These are phyloP conservation scores for Parascotia fuliginaria DNA, from an alignment of 2,888 invertebrate species.

Conservation along the genomic window DNA sequence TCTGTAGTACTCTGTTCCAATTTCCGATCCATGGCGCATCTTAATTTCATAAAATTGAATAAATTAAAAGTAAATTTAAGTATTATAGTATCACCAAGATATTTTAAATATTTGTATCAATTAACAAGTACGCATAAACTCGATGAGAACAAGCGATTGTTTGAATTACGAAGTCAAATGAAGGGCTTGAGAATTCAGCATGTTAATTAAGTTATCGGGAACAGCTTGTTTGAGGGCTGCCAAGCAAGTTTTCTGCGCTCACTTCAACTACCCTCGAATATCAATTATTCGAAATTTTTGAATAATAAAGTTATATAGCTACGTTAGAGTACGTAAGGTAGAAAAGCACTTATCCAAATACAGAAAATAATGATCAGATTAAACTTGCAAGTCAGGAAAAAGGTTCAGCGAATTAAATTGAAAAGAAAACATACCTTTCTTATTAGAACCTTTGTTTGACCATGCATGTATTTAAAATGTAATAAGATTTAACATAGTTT, in stretches of 20 bases:
- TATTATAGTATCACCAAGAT: not conserved
- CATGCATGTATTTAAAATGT: no score
- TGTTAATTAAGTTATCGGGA: constrained; percentile 64
- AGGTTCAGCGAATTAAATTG: not conserved
- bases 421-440: constrained; percentile 5
- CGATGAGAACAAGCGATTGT: constrained; percentile 41
- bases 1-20: no score
- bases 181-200: constrained; percentile 55
- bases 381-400: not conserved
- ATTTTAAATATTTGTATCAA: constrained; percentile 12
- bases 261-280: constrained; percentile 41
- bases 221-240: constrained; percentile 51
- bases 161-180: constrained; percentile 58
- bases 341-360: not conserved
- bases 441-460: constrained; percentile 8
- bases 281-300: constrained; percentile 45
- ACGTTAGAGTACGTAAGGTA: not conserved
- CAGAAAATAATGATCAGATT: not conserved
- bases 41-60: not conserved
- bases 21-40: not conserved
- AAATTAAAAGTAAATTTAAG: not conserved
- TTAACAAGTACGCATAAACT: constrained; percentile 41
- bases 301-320: not conserved
- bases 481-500: no score
- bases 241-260: constrained; percentile 44